These are phyloP conservation scores for Mongoloraphidia duomilia DNA, from an alignment of 2,888 invertebrate genomes.

Conservation along the genomic window DNA sequence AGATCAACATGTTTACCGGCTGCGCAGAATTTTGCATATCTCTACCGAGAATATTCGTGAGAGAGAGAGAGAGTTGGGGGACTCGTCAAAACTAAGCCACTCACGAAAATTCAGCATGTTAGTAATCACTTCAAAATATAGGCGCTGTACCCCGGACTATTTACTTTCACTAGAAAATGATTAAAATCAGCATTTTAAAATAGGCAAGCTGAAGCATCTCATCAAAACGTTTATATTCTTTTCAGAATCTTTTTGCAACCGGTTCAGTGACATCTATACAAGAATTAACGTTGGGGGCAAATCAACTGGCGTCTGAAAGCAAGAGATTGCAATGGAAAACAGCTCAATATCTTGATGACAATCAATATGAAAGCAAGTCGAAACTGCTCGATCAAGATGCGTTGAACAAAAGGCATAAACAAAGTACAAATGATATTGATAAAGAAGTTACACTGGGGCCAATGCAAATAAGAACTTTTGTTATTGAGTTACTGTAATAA, in stretches of 20 bases:
- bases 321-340: slow-evolving; percentile 38
- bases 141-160: too few species aligned
- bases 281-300: slow-evolving; percentile 32
- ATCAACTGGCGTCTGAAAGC: slow-evolving; percentile 39
- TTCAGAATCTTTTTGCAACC: slow-evolving; percentile 27
- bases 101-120: too few species aligned
- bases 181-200: too few species aligned
- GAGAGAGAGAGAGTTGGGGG: too few species aligned
- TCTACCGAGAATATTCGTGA: too few species aligned
- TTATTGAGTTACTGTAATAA: slow-evolving; percentile 25
- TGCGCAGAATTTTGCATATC: too few species aligned
- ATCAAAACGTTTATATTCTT: slow-evolving; percentile 3
- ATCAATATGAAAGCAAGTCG: slow-evolving; percentile 1
- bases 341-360: slow-evolving; percentile 11
- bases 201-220: too few species aligned
- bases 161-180: too few species aligned
- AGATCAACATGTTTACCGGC: too few species aligned
- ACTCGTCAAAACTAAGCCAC: too few species aligned
- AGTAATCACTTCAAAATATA: too few species aligned
- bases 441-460: slow-evolving; percentile 40
- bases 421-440: slow-evolving; percentile 12
- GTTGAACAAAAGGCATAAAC: neutral
- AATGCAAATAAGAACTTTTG: slow-evolving; percentile 61
- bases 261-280: slow-evolving; percentile 24
- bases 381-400: neutral